Evolutionary conservation across 2,113 vertebrate species (phyloP), one percentile per base, ranked within the genome.

Genomic region (Ceyx margarethae): DNA sequence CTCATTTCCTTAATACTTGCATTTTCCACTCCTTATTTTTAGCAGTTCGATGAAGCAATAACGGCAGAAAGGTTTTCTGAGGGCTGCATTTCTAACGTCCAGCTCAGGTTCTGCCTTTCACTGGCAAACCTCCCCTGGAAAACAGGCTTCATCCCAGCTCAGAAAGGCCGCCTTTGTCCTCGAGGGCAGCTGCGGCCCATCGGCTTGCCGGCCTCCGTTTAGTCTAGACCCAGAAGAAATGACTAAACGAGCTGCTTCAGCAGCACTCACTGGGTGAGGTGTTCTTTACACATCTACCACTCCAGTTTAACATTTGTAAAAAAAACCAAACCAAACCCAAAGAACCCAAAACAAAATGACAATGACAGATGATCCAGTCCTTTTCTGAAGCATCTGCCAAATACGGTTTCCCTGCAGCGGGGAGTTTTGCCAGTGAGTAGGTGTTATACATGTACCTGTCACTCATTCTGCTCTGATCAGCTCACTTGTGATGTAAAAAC

Each of bases 1-100:
- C 91, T 96, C 92, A 96, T 96, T 96, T 96, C 95, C 96, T 96
- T 89, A 93, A 91, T 92, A 89, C 92, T 83, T 89, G 95, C 85
- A 94, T 96, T 96, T 96, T 96, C 95, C 96, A 96, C 67, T 67
- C 81, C 67, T 16, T 94, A 94, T 96, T 96, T 96, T 95, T 92
- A 94, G 96, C 81, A 90, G 72, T 48, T 85, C 3, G 5, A 67
- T 93, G 94, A 95, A 96, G 91, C 91, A 93, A 61, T 92, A 91
- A 93, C 12, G 4, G 85, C 10, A 2, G 61, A 91, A 33, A 85
- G 93, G 91, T 94, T 96, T 94, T 96, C 74, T 92, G 89, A 94
- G 94, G 87, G 84, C 91, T 93, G 62, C n/a, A 5, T 76, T 87
- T 87, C 84, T 78, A 66, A 87, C 81, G 91, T 73, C 67, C 84